Base-by-base conservation (phyloP, 2,113 vertebrate species). In the Cochlearius cochlearius region DNA sequence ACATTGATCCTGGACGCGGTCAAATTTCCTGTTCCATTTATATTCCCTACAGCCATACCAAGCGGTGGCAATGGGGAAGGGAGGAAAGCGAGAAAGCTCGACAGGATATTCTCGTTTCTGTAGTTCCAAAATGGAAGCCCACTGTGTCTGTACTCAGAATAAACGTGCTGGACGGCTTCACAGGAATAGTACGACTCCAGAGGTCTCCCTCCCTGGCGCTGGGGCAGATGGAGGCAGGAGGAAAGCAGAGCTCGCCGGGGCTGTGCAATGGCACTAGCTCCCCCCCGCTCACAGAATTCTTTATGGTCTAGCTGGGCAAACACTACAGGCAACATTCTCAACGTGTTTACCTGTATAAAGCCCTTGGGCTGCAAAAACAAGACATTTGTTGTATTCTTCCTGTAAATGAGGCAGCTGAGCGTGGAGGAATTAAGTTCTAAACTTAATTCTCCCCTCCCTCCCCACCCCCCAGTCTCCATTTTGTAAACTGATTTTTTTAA, bases 241-340 rank as follows among this genome's bases (percentile, higher is more conserved):
- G 45, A 94, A 89, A 52, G 89, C 27, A 56, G 71, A 93, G 30
- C 45, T 86, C 63, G 2, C 22, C 0, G 2, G 67, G 27, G 41
- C 83, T 66, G 43, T 88, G 67, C 80, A 94, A 60, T 79, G 81
- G 69, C 90, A 84, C 39, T 56, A 78, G 45, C 72, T 92, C 34
- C 62, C 88, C 72, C 72, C 89, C 41, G 47, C 55, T 96, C 89
- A 94, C 80, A 97, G 81, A 90, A 97, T 98, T 96, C 93, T 97
- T 97, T 97, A 97, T 97, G 95, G 94, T 96, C 91, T 96, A 96
- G 91, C 92, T 95, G 96, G 85, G 95, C 97, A 98, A 98, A 98
- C 95, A 97, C 92, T 97, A 97, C 94, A 93, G 94, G 97, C 93
- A 97, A 96, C 97, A 97, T 98, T 98, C 97, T 98, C 97, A 94